phyloP scores from a whole-genome alignment of 2,888 invertebrate genomes.

The Tolmerus cingulatus region DNA sequence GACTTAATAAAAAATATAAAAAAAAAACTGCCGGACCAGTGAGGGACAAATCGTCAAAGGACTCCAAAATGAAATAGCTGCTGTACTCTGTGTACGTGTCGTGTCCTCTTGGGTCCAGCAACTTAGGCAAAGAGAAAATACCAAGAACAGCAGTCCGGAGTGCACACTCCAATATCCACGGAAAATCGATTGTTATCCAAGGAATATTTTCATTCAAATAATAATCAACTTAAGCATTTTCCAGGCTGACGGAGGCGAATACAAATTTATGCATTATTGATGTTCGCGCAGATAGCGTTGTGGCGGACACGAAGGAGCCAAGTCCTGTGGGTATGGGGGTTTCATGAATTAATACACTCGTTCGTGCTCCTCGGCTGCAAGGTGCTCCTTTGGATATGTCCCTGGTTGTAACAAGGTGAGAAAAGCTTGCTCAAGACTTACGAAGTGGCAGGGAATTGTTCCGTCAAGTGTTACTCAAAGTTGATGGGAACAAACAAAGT shows the following conservation, averaged over 20 bases:
- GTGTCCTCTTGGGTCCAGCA: not conserved
- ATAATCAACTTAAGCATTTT: slow-evolving; percentile 43
- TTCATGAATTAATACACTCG: slow-evolving; percentile 37
- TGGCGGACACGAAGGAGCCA: not conserved
- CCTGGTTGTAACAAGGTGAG: slow-evolving; percentile 14
- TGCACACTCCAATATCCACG: not conserved
- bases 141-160: not conserved
- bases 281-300: slow-evolving; percentile 21
- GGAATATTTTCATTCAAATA: slow-evolving; percentile 39
- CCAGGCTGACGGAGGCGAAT: slow-evolving; percentile 41
- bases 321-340: not conserved
- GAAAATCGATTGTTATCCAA: slow-evolving; percentile 45
- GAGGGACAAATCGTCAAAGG: not conserved
- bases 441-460: slow-evolving; percentile 17
- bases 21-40: not conserved
- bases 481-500: slow-evolving; percentile 28
- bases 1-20: not conserved
- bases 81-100: not conserved
- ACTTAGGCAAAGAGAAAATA: not conserved
- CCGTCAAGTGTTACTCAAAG: slow-evolving; percentile 31
- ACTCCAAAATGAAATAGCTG: not conserved
- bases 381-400: slow-evolving; percentile 19
- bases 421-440: slow-evolving; percentile 3
- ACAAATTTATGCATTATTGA: slow-evolving; percentile 48
- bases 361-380: not conserved